phyloP scores from a whole-genome alignment of 2,797 vertebrate species.

The Todus mexicanus region DNA sequence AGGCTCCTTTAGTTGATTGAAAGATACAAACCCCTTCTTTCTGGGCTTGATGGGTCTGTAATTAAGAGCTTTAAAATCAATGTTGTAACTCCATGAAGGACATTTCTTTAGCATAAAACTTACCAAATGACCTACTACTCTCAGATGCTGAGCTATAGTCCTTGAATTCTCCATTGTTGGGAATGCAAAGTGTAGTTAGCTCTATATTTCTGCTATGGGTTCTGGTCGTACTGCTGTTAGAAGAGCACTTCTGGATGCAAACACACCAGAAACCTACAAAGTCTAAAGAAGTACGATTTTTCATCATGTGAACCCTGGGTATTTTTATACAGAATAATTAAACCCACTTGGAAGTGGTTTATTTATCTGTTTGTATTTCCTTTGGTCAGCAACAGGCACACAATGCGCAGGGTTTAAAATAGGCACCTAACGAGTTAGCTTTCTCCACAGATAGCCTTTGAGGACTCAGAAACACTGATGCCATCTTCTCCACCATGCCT shows the following conservation, averaged over 20 bases:
- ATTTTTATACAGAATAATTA: background rate
- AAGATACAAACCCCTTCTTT: slow-evolving; percentile 33
- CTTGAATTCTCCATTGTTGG: background rate
- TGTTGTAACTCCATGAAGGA: slow-evolving; percentile 6
- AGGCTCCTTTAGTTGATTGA: slow-evolving; percentile 44
- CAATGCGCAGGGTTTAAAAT: background rate
- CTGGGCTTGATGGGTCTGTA: background rate
- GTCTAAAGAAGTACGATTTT: background rate
- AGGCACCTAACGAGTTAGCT: background rate
- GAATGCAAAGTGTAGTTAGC: background rate
- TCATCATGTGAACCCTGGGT: background rate
- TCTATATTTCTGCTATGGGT: background rate
- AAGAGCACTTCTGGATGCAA: background rate
- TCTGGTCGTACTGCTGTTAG: background rate
- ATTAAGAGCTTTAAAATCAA: slow-evolving; percentile 39
- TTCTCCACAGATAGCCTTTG: background rate
- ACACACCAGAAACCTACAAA: background rate
- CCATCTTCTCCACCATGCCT: background rate
- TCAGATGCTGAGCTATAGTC: background rate
- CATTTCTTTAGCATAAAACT: background rate
- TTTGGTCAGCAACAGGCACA: background rate
- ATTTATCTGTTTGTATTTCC: background rate
- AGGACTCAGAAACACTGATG: background rate
- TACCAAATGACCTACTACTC: background rate
- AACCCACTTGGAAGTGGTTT: background rate